Base-by-base conservation (phyloP, 1,140 invertebrate genomes). In the Rhagoletis zephyria region DNA sequence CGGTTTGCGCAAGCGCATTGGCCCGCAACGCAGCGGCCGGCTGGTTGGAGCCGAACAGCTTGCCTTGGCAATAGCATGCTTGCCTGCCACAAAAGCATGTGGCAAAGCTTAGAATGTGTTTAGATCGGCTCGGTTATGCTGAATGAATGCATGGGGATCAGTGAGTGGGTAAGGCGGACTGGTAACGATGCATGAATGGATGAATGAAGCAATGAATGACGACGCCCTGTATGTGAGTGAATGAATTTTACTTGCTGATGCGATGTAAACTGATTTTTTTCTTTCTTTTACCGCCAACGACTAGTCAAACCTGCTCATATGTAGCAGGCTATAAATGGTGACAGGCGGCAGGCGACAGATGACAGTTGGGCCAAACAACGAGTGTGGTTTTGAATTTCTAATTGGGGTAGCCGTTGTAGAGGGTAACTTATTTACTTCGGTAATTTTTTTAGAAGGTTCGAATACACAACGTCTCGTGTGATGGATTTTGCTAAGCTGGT, bases 1-100 rank as follows among this genome's bases (percentile, higher is more conserved):
- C 91, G 91, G 91, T 87, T 87, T 87, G 74, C 74, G 74, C n/a
- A 56, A 81, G 74, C 74, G 74, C 74, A 81, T 56, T 81, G 74
- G n/a, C 74, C 2, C 48, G 74, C 74, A 19, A 2, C 51, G 74
- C 48, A 51, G 9, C 16, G 9, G 74, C 74, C 30, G 74, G 48
- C 74, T 19, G 51, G 19, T 81, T 51, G 74, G 16, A 77, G n/a
- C 45, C 42, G 12, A 7, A 77, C 42, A 16, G 4, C 16, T 64
- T 12, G 16, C 10, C 63, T 16, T 64, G 16, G 16, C 59, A 7
- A 60, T 12, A 60, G 6, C 30, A 56, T 56, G 51, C 51, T 7
- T 56, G 51, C 10, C 51, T 56, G 51, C 51, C 61, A 1, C 19
- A 40, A 30, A 30, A 30, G 30, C 30, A 30, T 30, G 19, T 30